Evolutionary conservation across 1,140 invertebrate species (phyloP), one percentile per base, ranked within the genome.

Genomic region (Drosophila suzukii): DNA sequence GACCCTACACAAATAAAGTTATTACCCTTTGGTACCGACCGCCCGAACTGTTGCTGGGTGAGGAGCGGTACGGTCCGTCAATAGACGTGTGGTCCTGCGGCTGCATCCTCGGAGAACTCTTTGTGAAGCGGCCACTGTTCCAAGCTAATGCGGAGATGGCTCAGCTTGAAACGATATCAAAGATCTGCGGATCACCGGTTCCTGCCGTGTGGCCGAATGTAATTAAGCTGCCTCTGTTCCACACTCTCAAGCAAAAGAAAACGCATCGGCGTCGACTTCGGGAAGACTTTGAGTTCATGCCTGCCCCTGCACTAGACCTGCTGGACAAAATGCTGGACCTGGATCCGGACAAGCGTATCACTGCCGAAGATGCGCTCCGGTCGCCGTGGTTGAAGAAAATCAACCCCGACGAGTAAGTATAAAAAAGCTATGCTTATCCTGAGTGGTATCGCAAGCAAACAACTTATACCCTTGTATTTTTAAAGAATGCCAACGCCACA

Each of bases 21-120:
- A 99, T 99, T 72, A 99, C 99, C 11, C 93, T 99, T 24, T 99
- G 99, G 98, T 99, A 99, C 93, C 94, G 95, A 0, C 98, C 99
- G 11, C 99, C 99, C 1, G 99, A 99, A 93, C 93, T 99, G 53
- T 93, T 99, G 41, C 93, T 99, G 0, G 99, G 99, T 5, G 98
- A 99, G 93, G 99, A 99, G 93, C 94, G 98, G 57, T 99, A 99
- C 93, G 98, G 98, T 0, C 98, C 99, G 8, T 96, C 98, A 0
- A 98, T 99, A 78, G 99, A 99, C 93, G 97, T 99, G 13, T 99
- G 99, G 99, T 99, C 98, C 89, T 99, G 98, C 93, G 99, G 99
- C 27, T 99, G 99, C 92, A 99, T 99, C 85, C 94, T 99, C 32
- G 99, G 98, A 2, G 99, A 99, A 94, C 93, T 99, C 36, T 99